Evolutionary conservation across 2,888 invertebrate genomes (phyloP).

Genomic region (Tolmerus cingulatus): DNA sequence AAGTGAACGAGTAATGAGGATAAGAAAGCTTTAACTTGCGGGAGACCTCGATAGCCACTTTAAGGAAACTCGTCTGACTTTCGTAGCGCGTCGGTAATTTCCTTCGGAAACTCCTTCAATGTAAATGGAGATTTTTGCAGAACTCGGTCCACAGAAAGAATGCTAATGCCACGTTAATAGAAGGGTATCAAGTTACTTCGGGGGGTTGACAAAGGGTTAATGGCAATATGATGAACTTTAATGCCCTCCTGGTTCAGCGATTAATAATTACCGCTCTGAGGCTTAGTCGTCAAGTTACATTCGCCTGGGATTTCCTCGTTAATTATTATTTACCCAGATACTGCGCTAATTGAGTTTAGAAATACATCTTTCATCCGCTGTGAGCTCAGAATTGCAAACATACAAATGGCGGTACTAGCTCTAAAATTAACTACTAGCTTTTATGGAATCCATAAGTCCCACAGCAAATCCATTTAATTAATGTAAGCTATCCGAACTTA

Average conservation of each 20-base stretch:
- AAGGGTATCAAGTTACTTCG: background rate
- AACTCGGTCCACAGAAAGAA: background rate
- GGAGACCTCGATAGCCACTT: background rate
- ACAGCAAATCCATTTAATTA: background rate
- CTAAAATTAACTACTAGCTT: background rate
- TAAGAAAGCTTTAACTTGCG: background rate
- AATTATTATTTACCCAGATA: background rate
- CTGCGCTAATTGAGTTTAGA: background rate
- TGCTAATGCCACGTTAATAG: background rate
- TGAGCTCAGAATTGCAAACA: background rate
- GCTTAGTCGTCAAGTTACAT: background rate
- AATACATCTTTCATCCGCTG: background rate
- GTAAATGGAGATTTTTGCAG: conserved; percentile 5
- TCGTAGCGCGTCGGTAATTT: background rate
- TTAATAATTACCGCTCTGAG: conserved; percentile 1
- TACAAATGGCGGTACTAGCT: background rate
- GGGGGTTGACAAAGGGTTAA: conserved; percentile 3
- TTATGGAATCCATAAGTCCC: background rate
- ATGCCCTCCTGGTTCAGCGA: background rate
- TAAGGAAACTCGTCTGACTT: background rate
- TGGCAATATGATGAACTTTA: conserved; percentile 5
- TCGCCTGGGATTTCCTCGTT: background rate
- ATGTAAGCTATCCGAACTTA: background rate
- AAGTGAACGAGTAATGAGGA: conserved; percentile 24
- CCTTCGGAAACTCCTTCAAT: background rate